Evolutionary conservation across 2,888 invertebrate genomes (phyloP).

Genomic region (Abrostola triplasia): DNA sequence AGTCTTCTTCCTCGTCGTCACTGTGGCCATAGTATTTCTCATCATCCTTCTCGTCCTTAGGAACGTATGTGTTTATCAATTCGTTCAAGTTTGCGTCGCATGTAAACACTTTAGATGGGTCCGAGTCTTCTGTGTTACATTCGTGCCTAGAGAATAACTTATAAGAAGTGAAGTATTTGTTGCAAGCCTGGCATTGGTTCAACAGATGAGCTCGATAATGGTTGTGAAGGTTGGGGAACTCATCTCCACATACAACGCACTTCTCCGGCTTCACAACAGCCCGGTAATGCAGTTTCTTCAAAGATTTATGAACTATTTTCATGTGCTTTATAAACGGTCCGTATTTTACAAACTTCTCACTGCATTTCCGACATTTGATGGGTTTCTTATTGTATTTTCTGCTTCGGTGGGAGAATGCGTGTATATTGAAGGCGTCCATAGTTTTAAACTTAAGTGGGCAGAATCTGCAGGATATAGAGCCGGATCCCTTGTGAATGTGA

Average conservation of each 20-base stretch:
- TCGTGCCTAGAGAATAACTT: constrained; percentile 74
- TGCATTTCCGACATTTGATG: constrained; percentile 80
- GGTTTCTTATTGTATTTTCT: constrained; percentile 83
- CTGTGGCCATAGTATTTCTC: constrained; percentile 80
- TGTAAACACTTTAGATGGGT: constrained; percentile 78
- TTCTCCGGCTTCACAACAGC: constrained; percentile 83
- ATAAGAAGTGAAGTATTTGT: constrained; percentile 80
- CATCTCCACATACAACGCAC: constrained; percentile 89
- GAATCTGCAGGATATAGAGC: constrained; percentile 84
- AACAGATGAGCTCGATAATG: constrained; percentile 89
- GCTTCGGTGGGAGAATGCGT: constrained; percentile 83
- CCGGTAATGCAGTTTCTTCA: constrained; percentile 81
- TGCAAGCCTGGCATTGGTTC: constrained; percentile 86
- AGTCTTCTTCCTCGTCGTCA: constrained; percentile 71
- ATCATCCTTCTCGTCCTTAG: constrained; percentile 78
- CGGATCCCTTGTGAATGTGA: constrained; percentile 78
- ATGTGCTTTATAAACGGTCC: constrained; percentile 83
- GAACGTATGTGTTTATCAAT: constrained; percentile 77
- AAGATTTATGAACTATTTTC: constrained; percentile 75
- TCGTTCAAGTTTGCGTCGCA: constrained; percentile 72
- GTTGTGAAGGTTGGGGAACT: constrained; percentile 89
- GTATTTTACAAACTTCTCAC: constrained; percentile 81
- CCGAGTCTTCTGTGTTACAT: constrained; percentile 76
- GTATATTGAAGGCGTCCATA: constrained; percentile 84
- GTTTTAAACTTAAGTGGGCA: constrained; percentile 84